phyloP scores from a whole-genome alignment of 2,797 vertebrate species.

The Tenualosa ilisha region DNA sequence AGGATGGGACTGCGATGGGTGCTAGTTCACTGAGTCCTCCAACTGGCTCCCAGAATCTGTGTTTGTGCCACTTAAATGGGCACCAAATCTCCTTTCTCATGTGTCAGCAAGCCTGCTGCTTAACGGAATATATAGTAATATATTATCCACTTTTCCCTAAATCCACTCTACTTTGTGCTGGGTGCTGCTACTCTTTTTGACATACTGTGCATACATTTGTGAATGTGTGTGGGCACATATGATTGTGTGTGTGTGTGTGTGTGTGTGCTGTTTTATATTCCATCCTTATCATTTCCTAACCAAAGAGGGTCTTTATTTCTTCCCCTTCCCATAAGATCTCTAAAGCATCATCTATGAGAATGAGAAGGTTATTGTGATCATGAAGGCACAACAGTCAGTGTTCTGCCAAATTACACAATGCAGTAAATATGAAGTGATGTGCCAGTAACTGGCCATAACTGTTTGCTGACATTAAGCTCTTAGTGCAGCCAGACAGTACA shows the following conservation, averaged over 20 bases:
- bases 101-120: background rate
- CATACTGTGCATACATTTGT: background rate
- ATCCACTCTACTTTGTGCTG: background rate
- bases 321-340: background rate
- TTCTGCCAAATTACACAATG: too few relatives aligned
- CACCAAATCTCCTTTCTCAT: background rate
- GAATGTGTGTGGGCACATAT: background rate
- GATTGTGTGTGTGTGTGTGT: conserved; percentile 20
- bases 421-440: too few relatives aligned
- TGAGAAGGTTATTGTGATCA: too few relatives aligned
- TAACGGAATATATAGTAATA: background rate
- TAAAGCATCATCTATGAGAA: background rate
- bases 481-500: background rate
- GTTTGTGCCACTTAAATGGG: background rate
- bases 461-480: background rate
- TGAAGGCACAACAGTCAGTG: too few relatives aligned
- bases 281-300: background rate
- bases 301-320: background rate
- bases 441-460: too few relatives aligned
- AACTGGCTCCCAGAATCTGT: background rate
- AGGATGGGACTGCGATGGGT: background rate
- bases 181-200: background rate
- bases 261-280: background rate
- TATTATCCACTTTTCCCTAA: background rate
- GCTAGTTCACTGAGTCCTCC: background rate